Evolutionary conservation across 2,888 invertebrate species (phyloP), one percentile per base, ranked within the genome.

Genomic region (Hecatera dysodea): DNA sequence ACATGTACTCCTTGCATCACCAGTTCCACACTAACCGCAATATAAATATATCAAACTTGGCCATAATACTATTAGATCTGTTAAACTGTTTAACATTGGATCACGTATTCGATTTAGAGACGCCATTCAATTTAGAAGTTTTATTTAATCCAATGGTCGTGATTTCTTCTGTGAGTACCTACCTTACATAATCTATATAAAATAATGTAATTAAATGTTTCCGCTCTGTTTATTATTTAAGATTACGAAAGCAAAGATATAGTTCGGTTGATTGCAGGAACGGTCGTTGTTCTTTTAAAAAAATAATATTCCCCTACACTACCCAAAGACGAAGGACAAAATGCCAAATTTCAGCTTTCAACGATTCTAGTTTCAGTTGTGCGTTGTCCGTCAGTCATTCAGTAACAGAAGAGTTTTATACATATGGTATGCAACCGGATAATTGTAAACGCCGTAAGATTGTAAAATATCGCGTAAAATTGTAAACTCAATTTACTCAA

Each of bases 81-180:
- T 56, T 24, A 71, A 60, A 72, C 48, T 44, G 55, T 63, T 50
- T 73, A 55, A 70, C 78, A 82, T 79, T 83, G 73, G 65, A 76
- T 76, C 83, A 83, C 81, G 83, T 83, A 79, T 79, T 83, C 72
- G 63, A 79, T 81, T 80, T 61, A 69, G 64, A 61, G 50, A 39
- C 42, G 50, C 39, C 42, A 46, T 72, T 78, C 75, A 75, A 82
- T 75, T 72, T 66, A 73, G n/a, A 42, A 70, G 57, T 76, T 55
- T 57, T 64, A 69, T 70, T 81, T 73, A 72, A 69, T 78, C 62
- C 56, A 56, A 63, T 59, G 59, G 27, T 72, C 60, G 61, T 66
- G 71, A 64, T 68, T 75, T 70, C 27, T 24, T 53, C 53, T 50
- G 78, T 65, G 50, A 72, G 75, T 74, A 68, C n/a, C 48, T 67